Conservation (phyloP, 2,888 invertebrate genomes). For the Rhamphomyia laevipes region DNA sequence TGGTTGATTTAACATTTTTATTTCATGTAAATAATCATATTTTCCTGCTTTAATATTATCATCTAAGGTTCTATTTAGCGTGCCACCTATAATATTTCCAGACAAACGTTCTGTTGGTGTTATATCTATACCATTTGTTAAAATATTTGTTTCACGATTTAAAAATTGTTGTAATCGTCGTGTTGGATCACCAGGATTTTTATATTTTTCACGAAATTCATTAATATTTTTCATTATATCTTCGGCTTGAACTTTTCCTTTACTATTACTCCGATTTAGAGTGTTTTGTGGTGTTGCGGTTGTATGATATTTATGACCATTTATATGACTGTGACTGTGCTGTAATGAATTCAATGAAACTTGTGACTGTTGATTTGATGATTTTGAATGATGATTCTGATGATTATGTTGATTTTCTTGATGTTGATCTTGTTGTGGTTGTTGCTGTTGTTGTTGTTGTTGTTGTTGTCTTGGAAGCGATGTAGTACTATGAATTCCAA, state of each 20-base stretch:
- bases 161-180: constrained; percentile 13
- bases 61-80: constrained; percentile 18
- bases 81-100: constrained; percentile 13
- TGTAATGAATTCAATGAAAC: not conserved
- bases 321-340: constrained; percentile 14
- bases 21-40: constrained; percentile 34
- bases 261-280: constrained; percentile 14
- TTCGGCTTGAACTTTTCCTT: constrained; percentile 37
- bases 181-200: constrained; percentile 41
- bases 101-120: constrained; percentile 2
- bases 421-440: no score
- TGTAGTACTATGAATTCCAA: constrained; percentile 28
- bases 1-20: constrained; percentile 33
- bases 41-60: constrained; percentile 19
- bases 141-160: constrained; percentile 7
- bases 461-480: constrained; percentile 25
- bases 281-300: constrained; percentile 14
- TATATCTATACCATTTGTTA: constrained; percentile 5
- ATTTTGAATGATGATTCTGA: no score
- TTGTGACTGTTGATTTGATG: not conserved
- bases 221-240: constrained; percentile 48
- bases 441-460: constrained; percentile 5
- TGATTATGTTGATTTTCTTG: no score
- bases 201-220: constrained; percentile 52
- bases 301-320: constrained; percentile 9